Evolutionary conservation across 1,140 invertebrate species (phyloP), one percentile per base, ranked within the genome.

Genomic region (Frieseomelitta varia): DNA sequence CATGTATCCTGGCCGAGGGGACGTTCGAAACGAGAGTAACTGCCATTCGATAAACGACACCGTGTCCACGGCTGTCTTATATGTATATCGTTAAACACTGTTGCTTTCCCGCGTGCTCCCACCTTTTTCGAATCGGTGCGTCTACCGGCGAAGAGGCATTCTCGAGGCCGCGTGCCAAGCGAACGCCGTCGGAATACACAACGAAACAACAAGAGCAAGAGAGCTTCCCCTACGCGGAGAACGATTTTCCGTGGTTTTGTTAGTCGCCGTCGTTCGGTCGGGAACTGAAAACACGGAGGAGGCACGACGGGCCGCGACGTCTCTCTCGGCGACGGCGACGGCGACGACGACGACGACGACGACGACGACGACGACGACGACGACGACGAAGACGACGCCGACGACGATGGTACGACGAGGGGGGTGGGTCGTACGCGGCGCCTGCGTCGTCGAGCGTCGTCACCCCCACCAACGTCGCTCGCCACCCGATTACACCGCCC

Each of bases 201-300:
- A 24, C 73, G 67, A 51, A 58, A 61, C 58, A 58, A 61, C 58
- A 61, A 61, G 24, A 61, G 58, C 27, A 27, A 61, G 68, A 55
- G 65, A 55, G 69, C 47, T 87, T 87, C 27, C 61, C 67, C 55
- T 56, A 53, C 65, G 86, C 10, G 30, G 53, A 27, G n/a, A n/a
- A 74, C 27, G n/a, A 51, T 56, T 72, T 71, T 56, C 79, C 85
- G 87, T 74, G 65, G 79, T 89, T 83, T 85, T 61, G 78, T 83
- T 79, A 89, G 88, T 87, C 87, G 85, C 88, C 87, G 88, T 87
- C 87, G 88, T 90, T 87, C 85, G 75, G 75, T 85, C 85, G 85
- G 85, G 85, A 85, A 90, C 88, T 90, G 88, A 90, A 87, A 87
- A 90, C 85, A 88, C 86, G 89, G 87, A n/a, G 58, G 78, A 81